Base-by-base conservation (phyloP, 2,888 invertebrate genomes). In the Pterobdella sp. region DNA sequence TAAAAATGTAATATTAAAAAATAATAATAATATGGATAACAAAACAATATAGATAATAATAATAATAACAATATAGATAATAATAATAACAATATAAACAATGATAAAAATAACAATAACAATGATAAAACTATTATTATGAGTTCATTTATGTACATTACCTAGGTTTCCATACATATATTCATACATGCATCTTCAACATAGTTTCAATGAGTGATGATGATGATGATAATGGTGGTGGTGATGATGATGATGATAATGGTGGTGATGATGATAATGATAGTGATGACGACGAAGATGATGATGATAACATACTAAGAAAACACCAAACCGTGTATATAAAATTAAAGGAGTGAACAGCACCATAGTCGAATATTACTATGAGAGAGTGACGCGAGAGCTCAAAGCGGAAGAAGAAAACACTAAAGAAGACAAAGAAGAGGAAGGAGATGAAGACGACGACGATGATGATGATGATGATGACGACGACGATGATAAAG, bases 371-470 rank as follows among this genome's bases (percentile, higher is more conserved):
- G n/a, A n/a, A n/a, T n/a, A n/a, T n/a, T n/a, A n/a, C n/a, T 56
- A 56, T 14, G 60, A 56, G 60, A 22, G n/a, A 3, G 60, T 56
- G n/a, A 56, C 60, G 60, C 26, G 60, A 22, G 60, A 56, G n/a
- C 26, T 56, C 3, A 7, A 26, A 22, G 7, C 26, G 60, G 60
- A 56, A 18, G 60, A 26, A 14, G 60, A 56, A 26, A 56, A 56
- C n/a, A 56, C 60, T 4, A 56, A 26, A 14, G 60, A 56, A n/a
- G 60, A 56, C n/a, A 22, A 4, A 3, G 60, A 56, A 26, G 60
- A 56, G 4, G 60, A 56, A 18, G 60, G 26, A 18, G 60, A 56
- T 14, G 60, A 56, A 18, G 60, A 56, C 18, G 60, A 56, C 3
- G 60, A 56, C 3, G 60, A 56, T 14, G 60, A 56, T 14, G 60